These are phyloP conservation scores for Pachyramphus minor DNA, from an alignment of 2,113 vertebrate species.

Conservation along the genomic window DNA sequence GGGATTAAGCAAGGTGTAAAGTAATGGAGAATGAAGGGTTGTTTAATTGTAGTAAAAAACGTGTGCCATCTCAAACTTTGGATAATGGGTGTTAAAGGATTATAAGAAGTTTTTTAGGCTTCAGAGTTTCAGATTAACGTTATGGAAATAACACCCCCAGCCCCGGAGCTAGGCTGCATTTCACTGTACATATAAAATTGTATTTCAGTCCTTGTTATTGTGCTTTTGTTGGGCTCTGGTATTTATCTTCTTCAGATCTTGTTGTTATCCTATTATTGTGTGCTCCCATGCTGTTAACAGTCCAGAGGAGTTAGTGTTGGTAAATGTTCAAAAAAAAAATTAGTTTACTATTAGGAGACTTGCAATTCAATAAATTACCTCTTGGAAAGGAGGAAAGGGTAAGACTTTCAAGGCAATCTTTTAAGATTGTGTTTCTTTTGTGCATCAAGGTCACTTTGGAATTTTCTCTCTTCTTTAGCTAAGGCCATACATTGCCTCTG, in stretches of 20 bases:
- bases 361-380: not conserved
- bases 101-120: not conserved
- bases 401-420: not conserved
- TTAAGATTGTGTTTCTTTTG: not conserved
- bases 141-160: not conserved
- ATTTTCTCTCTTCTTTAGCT: not conserved
- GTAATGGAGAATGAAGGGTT: not conserved
- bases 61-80: not conserved
- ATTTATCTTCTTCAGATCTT: not conserved
- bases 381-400: not conserved
- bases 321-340: not conserved
- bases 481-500: not conserved
- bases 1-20: not conserved
- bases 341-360: not conserved
- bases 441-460: not conserved
- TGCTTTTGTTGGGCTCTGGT: not conserved
- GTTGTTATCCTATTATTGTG: not conserved
- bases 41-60: not conserved
- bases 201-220: not conserved
- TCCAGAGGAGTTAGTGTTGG: not conserved
- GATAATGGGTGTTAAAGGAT: not conserved
- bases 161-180: not conserved
- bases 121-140: not conserved
- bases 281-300: not conserved
- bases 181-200: not conserved